phyloP scores from a whole-genome alignment of 2,113 vertebrate genomes.

The Monopterus albus region DNA sequence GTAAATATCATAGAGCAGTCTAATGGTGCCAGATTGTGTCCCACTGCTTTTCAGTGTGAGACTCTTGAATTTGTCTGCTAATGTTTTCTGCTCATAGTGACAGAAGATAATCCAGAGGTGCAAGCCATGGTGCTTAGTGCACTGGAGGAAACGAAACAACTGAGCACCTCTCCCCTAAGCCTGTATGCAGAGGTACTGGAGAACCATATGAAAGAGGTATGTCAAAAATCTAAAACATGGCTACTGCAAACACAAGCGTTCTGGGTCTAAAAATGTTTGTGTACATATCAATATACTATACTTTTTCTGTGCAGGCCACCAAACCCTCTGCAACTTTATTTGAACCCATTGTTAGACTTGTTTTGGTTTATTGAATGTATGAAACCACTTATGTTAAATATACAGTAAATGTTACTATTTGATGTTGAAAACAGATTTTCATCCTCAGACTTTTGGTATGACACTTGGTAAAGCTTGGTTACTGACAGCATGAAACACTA shows the following conservation, averaged over 20 bases:
- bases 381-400: too few relatives aligned
- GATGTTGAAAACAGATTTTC: too few relatives aligned
- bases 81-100: constrained; percentile 69
- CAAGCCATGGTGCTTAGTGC: constrained; percentile 78
- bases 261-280: not conserved
- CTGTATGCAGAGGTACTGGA: constrained; percentile 80
- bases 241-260: not conserved
- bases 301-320: too few relatives aligned
- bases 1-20: not conserved
- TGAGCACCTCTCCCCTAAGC: constrained; percentile 59
- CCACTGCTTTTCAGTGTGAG: not conserved
- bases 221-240: constrained; percentile 12
- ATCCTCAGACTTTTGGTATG: too few relatives aligned
- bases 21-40: not conserved
- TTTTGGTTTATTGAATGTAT: too few relatives aligned
- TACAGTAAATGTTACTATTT: too few relatives aligned
- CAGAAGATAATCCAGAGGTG: constrained; percentile 87
- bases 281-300: not conserved
- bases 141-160: constrained; percentile 65
- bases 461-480: too few relatives aligned
- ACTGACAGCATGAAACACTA: too few relatives aligned
- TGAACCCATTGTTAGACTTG: too few relatives aligned
- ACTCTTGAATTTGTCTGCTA: not conserved
- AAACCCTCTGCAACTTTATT: too few relatives aligned
- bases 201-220: constrained; percentile 82